Base-by-base conservation (phyloP, 2,797 vertebrate species). In the Rousettus madagascariensis region DNA sequence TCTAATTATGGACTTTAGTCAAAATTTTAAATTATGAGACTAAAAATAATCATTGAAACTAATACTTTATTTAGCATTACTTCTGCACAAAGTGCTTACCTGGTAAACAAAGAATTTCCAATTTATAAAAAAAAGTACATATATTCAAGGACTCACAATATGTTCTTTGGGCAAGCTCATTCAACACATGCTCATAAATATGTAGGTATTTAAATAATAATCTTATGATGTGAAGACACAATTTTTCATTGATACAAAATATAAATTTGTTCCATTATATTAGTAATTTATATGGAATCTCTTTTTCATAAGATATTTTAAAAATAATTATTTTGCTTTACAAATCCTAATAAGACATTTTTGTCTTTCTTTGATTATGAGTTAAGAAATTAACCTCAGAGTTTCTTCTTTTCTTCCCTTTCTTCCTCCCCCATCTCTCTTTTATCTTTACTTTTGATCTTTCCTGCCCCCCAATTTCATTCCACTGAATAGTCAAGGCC, bases 1-100 rank as follows among this genome's bases (percentile, higher is more conserved):
- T 20, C 13, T n/a, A 80, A 83, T 41, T 94, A 41, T 84, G 89
- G 6, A 53, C 15, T 53, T 75, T 51, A 87, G 17, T 13, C 15
- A 87, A 84, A 90, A 4, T 61, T 94, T 83, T 90, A 74, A 82
- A 72, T 82, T 57, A 69, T 33, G 36, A 69, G 15, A 91, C 78
- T 94, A 51, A 82, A 82, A 89, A 80, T 88, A 79, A 79, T 57
- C 38, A 71, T 15, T 59, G 53, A 46, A 69, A 75, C 20, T 43
- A 74, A 74, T 79, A n/a, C 3, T 92, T 53, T 69, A 90, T 26
- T 69, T 80, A 72, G 46, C 22, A 78, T 68, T 78, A 65, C 10
- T 78, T 91, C 33, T 84, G 26, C 22, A 63, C 43, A 69, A 71
- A 79, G 8, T 71, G 22, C 28, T 90, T 86, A 90, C 6, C 4